Evolutionary conservation across 2,888 invertebrate species (phyloP).

Genomic region (Apodemia mormo): DNA sequence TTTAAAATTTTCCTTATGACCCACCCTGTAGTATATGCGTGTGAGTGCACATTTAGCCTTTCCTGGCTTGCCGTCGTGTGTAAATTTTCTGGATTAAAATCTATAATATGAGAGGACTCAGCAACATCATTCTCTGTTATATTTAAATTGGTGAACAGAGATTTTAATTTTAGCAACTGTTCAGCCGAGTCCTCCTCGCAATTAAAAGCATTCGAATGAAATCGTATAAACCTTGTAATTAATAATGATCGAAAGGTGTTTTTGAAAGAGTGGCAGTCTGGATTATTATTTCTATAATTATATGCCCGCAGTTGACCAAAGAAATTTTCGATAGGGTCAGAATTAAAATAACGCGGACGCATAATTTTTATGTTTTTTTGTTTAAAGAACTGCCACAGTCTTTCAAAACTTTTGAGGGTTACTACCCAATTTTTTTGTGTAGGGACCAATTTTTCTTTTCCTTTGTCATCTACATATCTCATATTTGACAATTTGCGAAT

Average conservation of each 20-base stretch:
- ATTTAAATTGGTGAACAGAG: not conserved
- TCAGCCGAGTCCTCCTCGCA: conserved; percentile 15
- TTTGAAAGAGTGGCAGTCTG: conserved; percentile 38
- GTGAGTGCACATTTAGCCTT: conserved; percentile 1
- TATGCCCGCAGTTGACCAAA: conserved; percentile 41
- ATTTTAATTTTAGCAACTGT: not conserved
- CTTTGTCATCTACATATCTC: conserved; percentile 24
- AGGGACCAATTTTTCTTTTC: conserved; percentile 17
- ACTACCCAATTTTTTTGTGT: conserved; percentile 14
- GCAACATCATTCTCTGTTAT: not conserved
- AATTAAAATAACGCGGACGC: conserved; percentile 28
- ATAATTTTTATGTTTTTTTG: conserved; percentile 25
- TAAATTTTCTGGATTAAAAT: not conserved
- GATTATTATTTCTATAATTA: conserved; percentile 41
- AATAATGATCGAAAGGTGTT: conserved; percentile 39
- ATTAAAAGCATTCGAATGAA: not conserved
- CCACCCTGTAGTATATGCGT: conserved; percentile 11
- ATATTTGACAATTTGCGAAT: conserved; percentile 25
- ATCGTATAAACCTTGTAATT: conserved; percentile 31
- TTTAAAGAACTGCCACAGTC: conserved; percentile 3
- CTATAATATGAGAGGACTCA: not conserved
- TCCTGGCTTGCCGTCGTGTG: not conserved
- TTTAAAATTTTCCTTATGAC: conserved; percentile 13
- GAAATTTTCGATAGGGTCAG: conserved; percentile 34
- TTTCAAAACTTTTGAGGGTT: conserved; percentile 9